Conservation (phyloP, 2,888 invertebrate species). For the Anoplius nigerrimus region DNA sequence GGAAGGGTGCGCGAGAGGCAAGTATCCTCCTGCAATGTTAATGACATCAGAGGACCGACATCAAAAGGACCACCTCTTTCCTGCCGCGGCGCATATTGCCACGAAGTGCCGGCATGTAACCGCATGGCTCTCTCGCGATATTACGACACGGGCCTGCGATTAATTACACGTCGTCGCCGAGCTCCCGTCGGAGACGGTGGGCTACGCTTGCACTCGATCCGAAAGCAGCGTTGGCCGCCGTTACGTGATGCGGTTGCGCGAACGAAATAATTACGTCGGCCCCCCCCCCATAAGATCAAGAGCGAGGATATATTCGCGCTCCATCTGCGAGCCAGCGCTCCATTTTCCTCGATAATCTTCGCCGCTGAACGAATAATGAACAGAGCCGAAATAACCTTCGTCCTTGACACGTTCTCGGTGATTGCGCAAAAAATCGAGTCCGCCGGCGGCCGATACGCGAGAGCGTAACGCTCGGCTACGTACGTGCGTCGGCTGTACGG, state of each 20-base stretch:
- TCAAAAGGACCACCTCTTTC: slow-evolving; percentile 63
- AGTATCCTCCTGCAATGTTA: slow-evolving; percentile 49
- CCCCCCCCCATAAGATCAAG: slow-evolving; percentile 36
- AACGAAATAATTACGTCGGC: slow-evolving; percentile 41
- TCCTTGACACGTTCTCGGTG: no score
- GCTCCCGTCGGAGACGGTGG: not conserved
- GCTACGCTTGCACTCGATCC: slow-evolving; percentile 40
- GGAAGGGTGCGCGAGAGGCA: slow-evolving; percentile 5
- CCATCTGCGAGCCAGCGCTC: not conserved
- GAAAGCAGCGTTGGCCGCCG: slow-evolving; percentile 28
- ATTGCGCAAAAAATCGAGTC: no score
- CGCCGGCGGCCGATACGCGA: no score
- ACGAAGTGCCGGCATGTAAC: slow-evolving; percentile 58
- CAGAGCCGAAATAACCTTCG: not conserved
- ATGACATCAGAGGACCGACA: slow-evolving; percentile 58
- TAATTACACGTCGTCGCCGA: slow-evolving; percentile 51
- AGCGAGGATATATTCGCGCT: slow-evolving; percentile 18
- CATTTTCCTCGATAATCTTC: not conserved
- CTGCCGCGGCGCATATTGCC: slow-evolving; percentile 52
- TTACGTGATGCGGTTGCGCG: slow-evolving; percentile 41
- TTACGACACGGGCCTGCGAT: slow-evolving; percentile 58
- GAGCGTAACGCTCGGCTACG: no score
- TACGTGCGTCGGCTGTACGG: not conserved
- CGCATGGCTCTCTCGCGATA: slow-evolving; percentile 58
- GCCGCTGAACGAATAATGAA: not conserved